Conservation (phyloP, 2,888 invertebrate species). For the Pycnomerus fuliginosus region DNA sequence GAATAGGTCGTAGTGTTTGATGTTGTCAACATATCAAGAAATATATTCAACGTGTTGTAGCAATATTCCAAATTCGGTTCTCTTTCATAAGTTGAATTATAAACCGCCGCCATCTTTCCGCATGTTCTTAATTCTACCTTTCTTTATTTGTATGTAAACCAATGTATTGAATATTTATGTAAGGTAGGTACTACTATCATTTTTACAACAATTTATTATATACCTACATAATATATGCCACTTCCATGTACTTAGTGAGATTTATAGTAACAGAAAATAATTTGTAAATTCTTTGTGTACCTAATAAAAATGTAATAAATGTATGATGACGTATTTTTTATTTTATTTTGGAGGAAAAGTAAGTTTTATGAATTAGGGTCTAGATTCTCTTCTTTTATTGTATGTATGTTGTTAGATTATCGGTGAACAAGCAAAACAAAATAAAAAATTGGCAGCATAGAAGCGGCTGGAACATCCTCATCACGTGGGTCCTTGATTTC, state of each 20-base stretch:
- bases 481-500: no score
- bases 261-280: slow-evolving; percentile 31
- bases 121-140: no score
- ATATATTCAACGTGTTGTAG: slow-evolving; percentile 42
- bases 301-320: slow-evolving; percentile 47
- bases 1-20: slow-evolving; percentile 39
- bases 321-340: slow-evolving; percentile 33
- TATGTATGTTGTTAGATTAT: no score
- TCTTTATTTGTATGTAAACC: no score
- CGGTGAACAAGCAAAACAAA: no score
- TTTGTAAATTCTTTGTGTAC: slow-evolving; percentile 52
- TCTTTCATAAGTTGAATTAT: no score
- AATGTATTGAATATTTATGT: no score
- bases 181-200: no score
- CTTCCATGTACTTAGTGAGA: slow-evolving; percentile 12
- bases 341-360: not conserved
- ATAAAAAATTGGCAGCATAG: no score
- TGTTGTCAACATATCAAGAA: slow-evolving; percentile 51
- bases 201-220: slow-evolving; percentile 1
- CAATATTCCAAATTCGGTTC: slow-evolving; percentile 36
- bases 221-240: not conserved
- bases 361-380: not conserved
- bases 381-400: no score
- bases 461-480: no score
- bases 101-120: no score